A percentile compares a stretch with the other conserved stretches of the same genome.
Conservation (phyloP, 2,888 invertebrate species). For the Syrphus vitripennis region DNA sequence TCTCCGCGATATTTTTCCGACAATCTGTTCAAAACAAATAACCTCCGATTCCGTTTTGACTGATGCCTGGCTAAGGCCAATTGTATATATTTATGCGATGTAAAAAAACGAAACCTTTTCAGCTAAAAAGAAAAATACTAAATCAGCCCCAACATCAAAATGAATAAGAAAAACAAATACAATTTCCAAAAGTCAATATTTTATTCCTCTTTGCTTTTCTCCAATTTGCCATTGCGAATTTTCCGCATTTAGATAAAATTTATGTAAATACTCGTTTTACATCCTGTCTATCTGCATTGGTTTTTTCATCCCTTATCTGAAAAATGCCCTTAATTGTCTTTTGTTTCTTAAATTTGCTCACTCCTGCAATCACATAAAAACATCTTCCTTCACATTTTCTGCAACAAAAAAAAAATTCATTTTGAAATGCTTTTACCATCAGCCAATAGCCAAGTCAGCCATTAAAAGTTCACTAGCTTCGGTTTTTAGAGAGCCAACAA, state of each 20-base stretch:
- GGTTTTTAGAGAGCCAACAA: slow-evolving; percentile 7
- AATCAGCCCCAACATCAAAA: neutral
- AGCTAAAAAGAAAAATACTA: too few species aligned
- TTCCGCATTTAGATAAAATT: slow-evolving; percentile 30
- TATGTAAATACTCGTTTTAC: slow-evolving; percentile 14
- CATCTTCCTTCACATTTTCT: neutral
- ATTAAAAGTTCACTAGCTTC: slow-evolving; percentile 66
- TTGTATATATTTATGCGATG: too few species aligned
- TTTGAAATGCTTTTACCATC: slow-evolving; percentile 33
- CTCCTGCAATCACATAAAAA: neutral
- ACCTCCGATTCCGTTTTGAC: too few species aligned
- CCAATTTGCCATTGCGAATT: neutral
- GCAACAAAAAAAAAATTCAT: slow-evolving; percentile 47
- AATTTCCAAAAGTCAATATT: neutral
- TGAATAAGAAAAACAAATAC: neutral
- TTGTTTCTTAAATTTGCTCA: slow-evolving; percentile 46
- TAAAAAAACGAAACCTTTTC: neutral
- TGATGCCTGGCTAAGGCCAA: too few species aligned
- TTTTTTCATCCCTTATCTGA: neutral
- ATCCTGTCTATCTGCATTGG: slow-evolving; percentile 26
- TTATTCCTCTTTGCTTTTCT: neutral
- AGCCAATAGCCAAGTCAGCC: slow-evolving; percentile 8
- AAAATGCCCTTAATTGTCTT: slow-evolving; percentile 43
- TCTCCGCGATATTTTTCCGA: too few species aligned
- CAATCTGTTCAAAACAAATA: too few species aligned